phyloP scores from a whole-genome alignment of 2,113 vertebrate species.

The Gymnarchus niloticus region DNA sequence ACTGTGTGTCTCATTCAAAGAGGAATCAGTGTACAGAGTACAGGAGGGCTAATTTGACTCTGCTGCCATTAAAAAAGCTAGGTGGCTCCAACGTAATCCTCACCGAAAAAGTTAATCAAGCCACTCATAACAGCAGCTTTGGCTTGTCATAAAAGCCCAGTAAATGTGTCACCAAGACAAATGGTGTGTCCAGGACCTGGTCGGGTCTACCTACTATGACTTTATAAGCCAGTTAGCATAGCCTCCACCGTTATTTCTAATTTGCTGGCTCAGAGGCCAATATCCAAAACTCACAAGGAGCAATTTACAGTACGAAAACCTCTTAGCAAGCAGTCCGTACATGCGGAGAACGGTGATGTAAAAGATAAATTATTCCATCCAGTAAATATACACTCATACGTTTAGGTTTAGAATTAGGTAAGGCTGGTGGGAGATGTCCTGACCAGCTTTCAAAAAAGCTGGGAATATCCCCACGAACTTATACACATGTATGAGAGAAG shows the following conservation, averaged over 20 bases:
- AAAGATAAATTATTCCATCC: neutral
- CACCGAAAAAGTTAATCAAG: conserved; percentile 5
- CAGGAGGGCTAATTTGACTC: neutral
- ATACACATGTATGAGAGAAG: no score
- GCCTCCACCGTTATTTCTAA: neutral
- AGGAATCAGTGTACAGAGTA: neutral
- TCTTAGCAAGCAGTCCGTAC: neutral
- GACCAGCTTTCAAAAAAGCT: no score
- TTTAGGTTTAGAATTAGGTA: no score
- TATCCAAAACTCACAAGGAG: neutral
- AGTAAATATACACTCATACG: no score
- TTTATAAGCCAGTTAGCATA: neutral
- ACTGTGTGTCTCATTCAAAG: neutral
- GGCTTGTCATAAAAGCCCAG: neutral
- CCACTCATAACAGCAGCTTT: neutral
- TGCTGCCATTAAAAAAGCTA: neutral
- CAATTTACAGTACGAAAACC: neutral
- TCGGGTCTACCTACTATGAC: neutral
- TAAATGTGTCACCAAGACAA: conserved; percentile 8
- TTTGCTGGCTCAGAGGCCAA: neutral
- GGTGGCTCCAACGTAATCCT: neutral
- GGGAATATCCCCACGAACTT: no score
- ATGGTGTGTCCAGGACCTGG: neutral
- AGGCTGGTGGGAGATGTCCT: no score
- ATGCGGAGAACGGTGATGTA: neutral